Evolutionary conservation across 1,140 invertebrate species (phyloP).

Genomic region (Dysdera silvatica): DNA sequence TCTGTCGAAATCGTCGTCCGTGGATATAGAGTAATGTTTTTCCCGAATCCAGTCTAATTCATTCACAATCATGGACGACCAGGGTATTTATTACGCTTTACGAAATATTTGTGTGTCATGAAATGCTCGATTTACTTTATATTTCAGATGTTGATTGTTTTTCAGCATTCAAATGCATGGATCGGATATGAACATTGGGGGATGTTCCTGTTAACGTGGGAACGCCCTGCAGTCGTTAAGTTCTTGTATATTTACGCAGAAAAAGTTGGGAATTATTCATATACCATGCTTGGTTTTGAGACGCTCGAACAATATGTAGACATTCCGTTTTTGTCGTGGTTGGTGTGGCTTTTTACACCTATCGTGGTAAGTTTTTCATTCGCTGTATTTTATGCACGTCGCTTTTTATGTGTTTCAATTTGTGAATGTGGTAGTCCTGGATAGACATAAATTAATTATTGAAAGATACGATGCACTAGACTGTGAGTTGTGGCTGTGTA

Average conservation of each 20-base stretch:
- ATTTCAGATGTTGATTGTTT: too few relatives aligned
- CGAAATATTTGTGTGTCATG: too few relatives aligned
- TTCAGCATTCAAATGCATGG: too few relatives aligned
- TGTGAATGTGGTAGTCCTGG: neutral
- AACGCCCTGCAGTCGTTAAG: conserved; percentile 24
- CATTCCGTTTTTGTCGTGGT: conserved; percentile 47
- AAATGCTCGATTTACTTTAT: too few relatives aligned
- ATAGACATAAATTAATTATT: neutral
- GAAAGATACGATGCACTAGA: neutral
- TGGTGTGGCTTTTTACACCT: conserved; percentile 61
- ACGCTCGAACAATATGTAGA: conserved; percentile 32
- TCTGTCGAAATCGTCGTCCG: too few relatives aligned
- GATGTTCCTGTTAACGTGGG: conserved; percentile 5
- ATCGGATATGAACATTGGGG: too few relatives aligned
- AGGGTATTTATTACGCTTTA: too few relatives aligned
- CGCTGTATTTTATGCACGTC: neutral
- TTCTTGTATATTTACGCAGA: conserved; percentile 21
- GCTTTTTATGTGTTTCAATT: neutral
- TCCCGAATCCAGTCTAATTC: too few relatives aligned
- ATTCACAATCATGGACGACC: too few relatives aligned
- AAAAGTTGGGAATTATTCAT: conserved; percentile 27
- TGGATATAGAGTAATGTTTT: too few relatives aligned
- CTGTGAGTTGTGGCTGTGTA: neutral
- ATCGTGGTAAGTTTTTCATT: conserved; percentile 52
- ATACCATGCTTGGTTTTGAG: conserved; percentile 10